A percentile compares a stretch with the other conserved stretches of the same genome.
phyloP scores from a whole-genome alignment of 2,113 vertebrate species.

The Panurus biarmicus region DNA sequence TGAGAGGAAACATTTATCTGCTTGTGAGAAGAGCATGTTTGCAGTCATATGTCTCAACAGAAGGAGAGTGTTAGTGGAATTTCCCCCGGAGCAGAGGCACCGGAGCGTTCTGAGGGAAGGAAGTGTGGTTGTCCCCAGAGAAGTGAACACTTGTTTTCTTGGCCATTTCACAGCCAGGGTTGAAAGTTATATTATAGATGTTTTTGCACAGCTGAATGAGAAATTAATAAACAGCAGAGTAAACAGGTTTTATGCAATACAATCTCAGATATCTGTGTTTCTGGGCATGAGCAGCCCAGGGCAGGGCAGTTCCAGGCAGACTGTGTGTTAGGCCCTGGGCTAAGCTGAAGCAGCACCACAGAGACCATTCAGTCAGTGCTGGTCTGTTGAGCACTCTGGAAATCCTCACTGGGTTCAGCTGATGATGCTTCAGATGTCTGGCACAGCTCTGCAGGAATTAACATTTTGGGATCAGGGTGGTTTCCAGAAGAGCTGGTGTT shows the following conservation, averaged over 20 bases:
- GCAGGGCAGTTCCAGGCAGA: neutral
- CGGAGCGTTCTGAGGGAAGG: neutral
- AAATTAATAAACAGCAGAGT: neutral
- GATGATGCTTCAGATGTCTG: neutral
- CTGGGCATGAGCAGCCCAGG: neutral
- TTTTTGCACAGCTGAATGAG: neutral
- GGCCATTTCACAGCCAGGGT: neutral
- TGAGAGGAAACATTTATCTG: slow-evolving; percentile 19
- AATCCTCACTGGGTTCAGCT: neutral
- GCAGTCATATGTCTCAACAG: slow-evolving; percentile 54
- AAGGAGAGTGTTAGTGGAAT: slow-evolving; percentile 3
- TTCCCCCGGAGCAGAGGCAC: slow-evolving; percentile 19
- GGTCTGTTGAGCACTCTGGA: neutral
- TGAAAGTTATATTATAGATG: neutral
- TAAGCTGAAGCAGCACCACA: neutral
- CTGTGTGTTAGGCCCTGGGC: neutral
- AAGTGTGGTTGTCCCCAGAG: neutral
- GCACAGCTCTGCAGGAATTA: neutral
- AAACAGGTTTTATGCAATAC: neutral
- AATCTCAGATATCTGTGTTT: fast-evolving
- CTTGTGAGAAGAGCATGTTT: slow-evolving; percentile 40
- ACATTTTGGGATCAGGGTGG: neutral
- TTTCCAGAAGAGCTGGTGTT: neutral
- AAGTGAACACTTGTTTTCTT: neutral
- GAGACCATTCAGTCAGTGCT: neutral